phyloP scores from a whole-genome alignment of 2,113 vertebrate genomes.

The Xerus inauris region DNA sequence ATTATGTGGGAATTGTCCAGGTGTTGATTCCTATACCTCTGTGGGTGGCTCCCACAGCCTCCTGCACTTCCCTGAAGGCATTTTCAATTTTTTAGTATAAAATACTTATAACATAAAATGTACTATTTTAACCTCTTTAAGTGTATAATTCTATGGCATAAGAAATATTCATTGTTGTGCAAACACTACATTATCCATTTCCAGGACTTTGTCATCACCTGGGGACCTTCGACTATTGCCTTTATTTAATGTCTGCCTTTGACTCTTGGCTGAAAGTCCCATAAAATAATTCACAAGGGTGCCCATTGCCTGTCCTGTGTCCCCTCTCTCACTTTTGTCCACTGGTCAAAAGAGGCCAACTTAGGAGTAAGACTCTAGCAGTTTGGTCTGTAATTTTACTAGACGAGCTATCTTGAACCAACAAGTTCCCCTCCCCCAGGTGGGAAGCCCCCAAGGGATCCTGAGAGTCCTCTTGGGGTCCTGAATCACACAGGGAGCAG shows the following conservation, averaged over 20 bases:
- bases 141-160: not conserved
- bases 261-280: not conserved
- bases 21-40: not conserved
- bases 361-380: not conserved
- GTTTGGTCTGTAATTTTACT: not conserved
- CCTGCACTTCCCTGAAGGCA: not conserved
- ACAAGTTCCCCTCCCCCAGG: not conserved
- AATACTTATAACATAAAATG: not conserved
- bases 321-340: not conserved
- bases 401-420: not conserved
- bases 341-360: not conserved
- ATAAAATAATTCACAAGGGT: not conserved
- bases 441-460: not conserved
- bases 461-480: not conserved
- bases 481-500: not conserved
- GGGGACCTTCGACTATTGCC: not conserved
- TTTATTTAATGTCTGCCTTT: not conserved
- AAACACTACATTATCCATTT: not conserved
- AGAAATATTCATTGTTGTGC: not conserved
- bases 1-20: not conserved
- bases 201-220: not conserved
- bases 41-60: not conserved
- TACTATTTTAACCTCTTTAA: not conserved
- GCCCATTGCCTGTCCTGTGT: not conserved
- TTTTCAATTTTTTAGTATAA: not conserved